A percentile compares a stretch with the other conserved stretches of the same genome.
Evolutionary conservation across 2,113 vertebrate species (phyloP).

Genomic region (Oncorhynchus mykiss): DNA sequence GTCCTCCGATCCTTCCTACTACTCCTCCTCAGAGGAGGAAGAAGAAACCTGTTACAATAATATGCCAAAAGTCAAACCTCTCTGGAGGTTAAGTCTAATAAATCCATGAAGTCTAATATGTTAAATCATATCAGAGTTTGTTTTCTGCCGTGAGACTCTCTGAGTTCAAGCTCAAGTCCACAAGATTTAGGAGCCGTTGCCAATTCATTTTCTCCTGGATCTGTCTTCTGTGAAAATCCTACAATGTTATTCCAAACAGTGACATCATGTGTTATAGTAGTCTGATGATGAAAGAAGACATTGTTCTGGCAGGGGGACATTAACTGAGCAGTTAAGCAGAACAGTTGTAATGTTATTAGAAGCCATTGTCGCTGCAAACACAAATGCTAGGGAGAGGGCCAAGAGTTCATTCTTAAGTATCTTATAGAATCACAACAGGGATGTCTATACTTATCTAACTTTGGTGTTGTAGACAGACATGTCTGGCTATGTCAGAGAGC

Average conservation of each 20-base stretch:
- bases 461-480: neutral
- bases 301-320: neutral
- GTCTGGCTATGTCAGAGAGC: neutral
- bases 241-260: conserved; percentile 7
- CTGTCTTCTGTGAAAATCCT: neutral
- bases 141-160: neutral
- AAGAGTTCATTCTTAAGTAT: neutral
- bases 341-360: neutral
- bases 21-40: too few species aligned
- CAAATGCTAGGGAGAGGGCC: neutral
- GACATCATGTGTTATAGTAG: neutral
- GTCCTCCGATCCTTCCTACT: too few species aligned
- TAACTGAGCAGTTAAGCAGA: neutral
- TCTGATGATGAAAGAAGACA: neutral
- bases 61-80: neutral
- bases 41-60: too few species aligned
- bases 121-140: neutral
- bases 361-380: neutral
- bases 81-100: neutral
- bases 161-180: conserved; percentile 11
- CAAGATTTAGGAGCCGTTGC: conserved; percentile 1
- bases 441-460: neutral
- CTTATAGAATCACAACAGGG: neutral
- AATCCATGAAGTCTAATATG: neutral
- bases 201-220: neutral